Base-by-base conservation (phyloP, 2,797 vertebrate species). In the Trachurus trachurus region DNA sequence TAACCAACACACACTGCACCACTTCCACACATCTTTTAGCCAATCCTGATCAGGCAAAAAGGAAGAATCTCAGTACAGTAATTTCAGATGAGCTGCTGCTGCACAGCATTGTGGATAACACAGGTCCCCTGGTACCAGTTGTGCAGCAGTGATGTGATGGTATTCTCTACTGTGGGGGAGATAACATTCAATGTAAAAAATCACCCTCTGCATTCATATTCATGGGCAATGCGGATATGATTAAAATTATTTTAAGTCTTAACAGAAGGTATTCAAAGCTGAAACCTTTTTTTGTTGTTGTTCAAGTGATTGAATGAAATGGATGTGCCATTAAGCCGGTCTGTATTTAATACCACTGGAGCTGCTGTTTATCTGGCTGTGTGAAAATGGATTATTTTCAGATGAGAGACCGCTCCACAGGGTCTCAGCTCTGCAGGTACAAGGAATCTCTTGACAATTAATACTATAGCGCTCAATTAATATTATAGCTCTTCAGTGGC, bases 391-490 rank as follows among this genome's bases (percentile, higher is more conserved):
- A 11, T 64, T 56, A 4, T 34, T 61, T 57, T 66, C 5, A 19
- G 22, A 31, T 9, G 5, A 12, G 37, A 9, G 26, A 34, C 22
- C 31, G 21, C 22, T 1, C 0, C 13, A 59, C 42, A 50, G 34
- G 10, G 34, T 63, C 53, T 49, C 4, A 53, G 62, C n/a, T 37
- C n/a, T 37, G 12, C 60, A 67, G 26, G 44, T 50, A 34, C n/a
- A 72, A 65, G 15, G 19, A 44, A 60, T 47, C 26, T 29, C 21
- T 37, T 49, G 9, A 53, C 40, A 49, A 39, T 74, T 59, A 16
- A 71, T 64, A 63, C 74, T 29, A 45, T 7, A 52, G 71, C 5
- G 2, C 52, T 40, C 57, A n/a, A 12, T 75, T 63, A 71, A 68
- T 66, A 29, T 59, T 44, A 37, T 22, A 47, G 21, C 59, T 69